Percentiles rank a stretch among this genome's conserved stretches.
These are phyloP conservation scores for Drosophila serrata DNA, from an alignment of 1,140 invertebrate species.

Conservation along the genomic window DNA sequence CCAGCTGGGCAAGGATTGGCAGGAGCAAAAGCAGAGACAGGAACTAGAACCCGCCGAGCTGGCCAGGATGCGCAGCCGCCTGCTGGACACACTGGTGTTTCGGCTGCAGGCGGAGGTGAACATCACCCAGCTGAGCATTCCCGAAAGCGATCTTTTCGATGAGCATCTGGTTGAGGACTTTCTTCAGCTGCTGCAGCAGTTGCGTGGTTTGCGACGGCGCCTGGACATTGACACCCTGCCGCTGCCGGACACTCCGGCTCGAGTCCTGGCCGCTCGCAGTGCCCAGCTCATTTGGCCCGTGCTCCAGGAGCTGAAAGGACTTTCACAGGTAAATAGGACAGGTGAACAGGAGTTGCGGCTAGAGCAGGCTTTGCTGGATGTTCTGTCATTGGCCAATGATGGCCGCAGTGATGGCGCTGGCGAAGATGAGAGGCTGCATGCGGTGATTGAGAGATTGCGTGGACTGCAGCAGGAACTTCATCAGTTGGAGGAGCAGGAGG, in stretches of 20 bases:
- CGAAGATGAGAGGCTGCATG: constrained; percentile 44
- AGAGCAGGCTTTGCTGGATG: constrained; percentile 51
- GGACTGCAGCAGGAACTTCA: constrained; percentile 43
- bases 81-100: constrained; percentile 60
- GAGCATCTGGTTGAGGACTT: constrained; percentile 74
- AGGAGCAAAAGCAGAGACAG: background rate
- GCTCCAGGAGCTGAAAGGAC: constrained; percentile 46
- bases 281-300: constrained; percentile 67
- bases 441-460: constrained; percentile 62
- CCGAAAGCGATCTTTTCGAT: constrained; percentile 76
- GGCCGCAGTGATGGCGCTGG: background rate
- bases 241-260: constrained; percentile 63
- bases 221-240: constrained; percentile 47
- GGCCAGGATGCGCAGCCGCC: constrained; percentile 18
- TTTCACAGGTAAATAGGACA: background rate
- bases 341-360: constrained; percentile 15
- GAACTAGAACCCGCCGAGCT: constrained; percentile 24
- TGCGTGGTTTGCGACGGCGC: constrained; percentile 21
- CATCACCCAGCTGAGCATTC: constrained; percentile 77
- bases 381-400: constrained; percentile 59
- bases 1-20: constrained; percentile 36
- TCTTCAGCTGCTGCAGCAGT: constrained; percentile 48
- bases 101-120: constrained; percentile 71
- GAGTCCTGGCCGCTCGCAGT: constrained; percentile 67
- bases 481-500: background rate